Base-by-base conservation (phyloP, 2,113 vertebrate species). In the Pycnonotus jocosus region DNA sequence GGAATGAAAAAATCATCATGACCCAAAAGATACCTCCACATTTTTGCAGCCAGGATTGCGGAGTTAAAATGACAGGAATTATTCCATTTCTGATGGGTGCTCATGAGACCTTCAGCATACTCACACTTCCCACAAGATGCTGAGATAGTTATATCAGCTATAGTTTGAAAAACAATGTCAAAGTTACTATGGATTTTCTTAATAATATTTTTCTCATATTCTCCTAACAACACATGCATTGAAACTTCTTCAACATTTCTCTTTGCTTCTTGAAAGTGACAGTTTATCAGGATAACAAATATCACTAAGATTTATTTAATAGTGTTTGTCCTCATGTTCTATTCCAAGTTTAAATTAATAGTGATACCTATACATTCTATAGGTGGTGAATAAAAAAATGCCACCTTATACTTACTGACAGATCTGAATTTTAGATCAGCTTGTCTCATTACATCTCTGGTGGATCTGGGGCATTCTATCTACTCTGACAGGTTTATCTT, bases 361-460 rank as follows among this genome's bases (percentile, higher is more conserved):
- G 37, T 33, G 24, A 37, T 84, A 88, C n/a, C 37, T 83, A 44
- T 28, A 73, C 15, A 45, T 69, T 69, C 53, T 40, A 60, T 17
- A 31, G 10, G 17, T 15, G 14, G 6, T 15, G 22, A 91, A 93
- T 95, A 93, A 93, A 97, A 96, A 96, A 88, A 66, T 60, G 81
- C 24, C 51, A 78, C 31, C 38, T 81, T 89, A 54, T 74, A 76
- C 90, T 88, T 92, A 64, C 78, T 94, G 92, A 91, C 60, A 96
- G 47, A 97, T 80, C 53, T 93, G 95, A 96, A 97, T 95, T 88
- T 94, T 92, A 94, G 86, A 97, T 86, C 71, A 95, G 91, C 81
- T 95, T 94, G 76, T 93, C 94, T 97, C 93, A 88, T 60, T 89
- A 81, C 91, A 84, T 80, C 71, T 86, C 37, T 95, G 82, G 90